phyloP scores from a whole-genome alignment of 2,888 invertebrate genomes.

The Smittia aterrima region DNA sequence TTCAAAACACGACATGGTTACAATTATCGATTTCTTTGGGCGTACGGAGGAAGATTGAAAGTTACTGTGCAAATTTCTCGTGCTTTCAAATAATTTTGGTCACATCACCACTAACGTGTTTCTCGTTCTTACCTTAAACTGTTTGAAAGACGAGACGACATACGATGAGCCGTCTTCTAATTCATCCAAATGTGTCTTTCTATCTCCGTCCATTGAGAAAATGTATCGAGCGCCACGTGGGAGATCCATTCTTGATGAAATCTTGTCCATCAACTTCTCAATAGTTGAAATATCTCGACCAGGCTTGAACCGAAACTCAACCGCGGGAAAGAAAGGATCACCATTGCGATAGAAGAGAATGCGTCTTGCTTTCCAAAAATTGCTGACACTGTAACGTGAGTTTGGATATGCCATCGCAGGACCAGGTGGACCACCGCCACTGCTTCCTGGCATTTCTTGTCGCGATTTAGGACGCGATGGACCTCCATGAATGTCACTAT shows the following conservation, averaged over 20 bases:
- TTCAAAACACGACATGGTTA: slow-evolving; percentile 39
- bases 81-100: neutral
- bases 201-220: slow-evolving; percentile 87
- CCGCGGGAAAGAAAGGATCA: slow-evolving; percentile 86
- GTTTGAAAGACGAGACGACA: slow-evolving; percentile 88
- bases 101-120: neutral
- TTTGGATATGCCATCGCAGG: slow-evolving; percentile 45
- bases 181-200: slow-evolving; percentile 80
- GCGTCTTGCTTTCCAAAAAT: slow-evolving; percentile 82
- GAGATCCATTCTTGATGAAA: slow-evolving; percentile 83
- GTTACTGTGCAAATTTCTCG: neutral
- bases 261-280: slow-evolving; percentile 80
- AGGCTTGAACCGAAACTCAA: slow-evolving; percentile 84
- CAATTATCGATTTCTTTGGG: slow-evolving; percentile 32
- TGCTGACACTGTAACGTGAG: slow-evolving; percentile 69
- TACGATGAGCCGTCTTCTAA: slow-evolving; percentile 89
- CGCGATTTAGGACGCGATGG: slow-evolving; percentile 53
- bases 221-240: slow-evolving; percentile 87
- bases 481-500: slow-evolving; percentile 56
- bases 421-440: slow-evolving; percentile 45
- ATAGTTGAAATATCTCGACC: slow-evolving; percentile 83
- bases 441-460: slow-evolving; percentile 47
- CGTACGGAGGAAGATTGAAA: neutral
- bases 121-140: slow-evolving; percentile 72
- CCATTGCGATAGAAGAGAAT: slow-evolving; percentile 93